Evolutionary conservation across 2,113 vertebrate genomes (phyloP).

Genomic region (Amphilophus citrinellus): DNA sequence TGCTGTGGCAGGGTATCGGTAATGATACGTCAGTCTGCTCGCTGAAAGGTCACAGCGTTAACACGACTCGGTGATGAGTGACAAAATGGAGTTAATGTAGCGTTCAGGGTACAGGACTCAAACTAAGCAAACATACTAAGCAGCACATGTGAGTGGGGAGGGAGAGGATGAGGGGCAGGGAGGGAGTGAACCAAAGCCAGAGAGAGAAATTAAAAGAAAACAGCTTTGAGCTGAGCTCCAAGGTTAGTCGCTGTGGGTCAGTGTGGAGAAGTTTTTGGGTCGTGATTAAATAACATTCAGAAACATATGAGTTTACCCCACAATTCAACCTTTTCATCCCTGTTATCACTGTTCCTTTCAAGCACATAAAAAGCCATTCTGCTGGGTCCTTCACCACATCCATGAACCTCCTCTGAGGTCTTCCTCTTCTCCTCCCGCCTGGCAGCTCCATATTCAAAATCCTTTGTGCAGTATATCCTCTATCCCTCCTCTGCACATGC

Average conservation of each 20-base stretch:
- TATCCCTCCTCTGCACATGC: neutral
- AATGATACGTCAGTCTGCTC: conserved; percentile 46
- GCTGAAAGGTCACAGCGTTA: conserved; percentile 57
- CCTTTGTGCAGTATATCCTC: neutral
- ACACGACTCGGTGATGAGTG: conserved; percentile 48
- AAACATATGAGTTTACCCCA: neutral
- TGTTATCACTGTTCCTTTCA: no score
- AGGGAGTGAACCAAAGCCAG: conserved; percentile 1
- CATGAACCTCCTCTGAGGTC: neutral
- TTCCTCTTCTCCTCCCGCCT: no score
- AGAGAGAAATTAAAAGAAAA: conserved; percentile 58
- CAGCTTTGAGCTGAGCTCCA: neutral
- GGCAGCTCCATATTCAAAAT: no score
- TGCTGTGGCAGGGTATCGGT: neutral
- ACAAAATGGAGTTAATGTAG: conserved; percentile 68
- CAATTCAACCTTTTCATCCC: rapidly evolving
- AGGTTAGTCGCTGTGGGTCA: neutral
- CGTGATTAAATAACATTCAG: neutral
- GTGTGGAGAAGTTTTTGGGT: neutral
- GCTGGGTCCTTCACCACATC: neutral
- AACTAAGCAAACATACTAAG: conserved; percentile 51
- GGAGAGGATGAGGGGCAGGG: neutral
- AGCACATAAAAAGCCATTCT: neutral
- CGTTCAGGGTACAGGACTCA: conserved; percentile 30
- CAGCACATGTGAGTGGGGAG: neutral